These are phyloP conservation scores for Lethenteron camtschaticum DNA, from an alignment of 2,113 vertebrate species.

Conservation along the genomic window DNA sequence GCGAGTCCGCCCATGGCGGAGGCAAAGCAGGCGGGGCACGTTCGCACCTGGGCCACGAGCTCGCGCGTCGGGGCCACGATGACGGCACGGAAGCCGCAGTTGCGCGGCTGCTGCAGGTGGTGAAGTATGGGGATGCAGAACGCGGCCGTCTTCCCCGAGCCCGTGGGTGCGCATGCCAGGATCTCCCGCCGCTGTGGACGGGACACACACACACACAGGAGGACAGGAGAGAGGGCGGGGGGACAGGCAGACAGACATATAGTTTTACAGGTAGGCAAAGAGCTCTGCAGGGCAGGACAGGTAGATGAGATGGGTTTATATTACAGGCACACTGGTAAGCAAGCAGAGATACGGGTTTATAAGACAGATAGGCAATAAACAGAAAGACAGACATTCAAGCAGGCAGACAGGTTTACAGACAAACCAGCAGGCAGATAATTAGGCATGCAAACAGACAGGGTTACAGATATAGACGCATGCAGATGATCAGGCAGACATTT, in stretches of 20 bases:
- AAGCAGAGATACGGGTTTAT: no score
- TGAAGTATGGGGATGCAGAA: conserved; percentile 65
- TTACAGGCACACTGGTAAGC: no score
- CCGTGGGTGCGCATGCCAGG: conserved; percentile 78
- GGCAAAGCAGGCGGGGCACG: no score
- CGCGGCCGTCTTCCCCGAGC: conserved; percentile 80
- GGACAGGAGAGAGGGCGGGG: no score
- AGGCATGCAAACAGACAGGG: neutral
- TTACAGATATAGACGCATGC: neutral
- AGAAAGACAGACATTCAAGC: neutral
- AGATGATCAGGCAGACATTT: neutral
- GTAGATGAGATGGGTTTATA: no score
- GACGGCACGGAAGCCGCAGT: conserved; percentile 67
- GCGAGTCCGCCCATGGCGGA: no score
- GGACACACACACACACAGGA: no score
- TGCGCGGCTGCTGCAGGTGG: conserved; percentile 54
- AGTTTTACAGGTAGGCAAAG: no score
- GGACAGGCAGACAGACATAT: no score
- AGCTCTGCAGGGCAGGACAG: no score
- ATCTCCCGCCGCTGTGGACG: conserved; percentile 46
- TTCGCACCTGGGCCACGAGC: conserved; percentile 57
- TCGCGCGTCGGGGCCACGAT: conserved; percentile 76
- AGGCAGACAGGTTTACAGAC: neutral
- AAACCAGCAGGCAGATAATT: neutral
- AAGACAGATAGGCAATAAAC: no score